These are phyloP conservation scores for Lepus timidus DNA, from an alignment of 2,113 vertebrate genomes.

Conservation along the genomic window DNA sequence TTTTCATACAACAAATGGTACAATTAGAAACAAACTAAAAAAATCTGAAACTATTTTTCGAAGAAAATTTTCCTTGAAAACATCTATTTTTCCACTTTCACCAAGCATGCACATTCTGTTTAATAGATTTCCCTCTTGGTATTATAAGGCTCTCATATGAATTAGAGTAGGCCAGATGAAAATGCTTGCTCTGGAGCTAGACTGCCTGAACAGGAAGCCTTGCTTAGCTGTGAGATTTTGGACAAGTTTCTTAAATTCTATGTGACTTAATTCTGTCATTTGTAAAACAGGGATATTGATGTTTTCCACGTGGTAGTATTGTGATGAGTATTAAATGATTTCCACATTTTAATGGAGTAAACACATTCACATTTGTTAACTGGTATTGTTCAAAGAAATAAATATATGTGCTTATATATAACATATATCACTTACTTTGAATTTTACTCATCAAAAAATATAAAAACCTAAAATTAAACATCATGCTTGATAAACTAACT, in stretches of 20 bases:
- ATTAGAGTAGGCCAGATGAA: neutral
- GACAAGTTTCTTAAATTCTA: neutral
- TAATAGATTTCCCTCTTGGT: neutral
- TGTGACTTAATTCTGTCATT: neutral
- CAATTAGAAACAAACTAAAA: neutral
- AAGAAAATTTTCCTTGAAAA: neutral
- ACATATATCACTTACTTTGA: neutral
- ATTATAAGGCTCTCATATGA: neutral
- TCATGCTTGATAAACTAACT: neutral
- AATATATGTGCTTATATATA: no score
- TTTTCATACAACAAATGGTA: neutral
- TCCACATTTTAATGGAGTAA: no score
- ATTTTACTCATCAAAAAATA: neutral
- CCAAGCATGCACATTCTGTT: neutral
- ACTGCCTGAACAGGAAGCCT: neutral
- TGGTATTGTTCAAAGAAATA: no score
- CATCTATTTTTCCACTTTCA: neutral
- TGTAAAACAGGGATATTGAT: neutral
- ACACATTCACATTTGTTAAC: no score
- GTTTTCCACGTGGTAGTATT: neutral
- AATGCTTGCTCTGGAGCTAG: neutral
- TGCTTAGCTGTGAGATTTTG: neutral
- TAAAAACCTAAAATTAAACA: neutral
- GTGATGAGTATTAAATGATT: neutral
- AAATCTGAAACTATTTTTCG: constrained; percentile 2